These are phyloP conservation scores for Drosophila albomicans DNA, from an alignment of 1,140 invertebrate species.

Conservation along the genomic window DNA sequence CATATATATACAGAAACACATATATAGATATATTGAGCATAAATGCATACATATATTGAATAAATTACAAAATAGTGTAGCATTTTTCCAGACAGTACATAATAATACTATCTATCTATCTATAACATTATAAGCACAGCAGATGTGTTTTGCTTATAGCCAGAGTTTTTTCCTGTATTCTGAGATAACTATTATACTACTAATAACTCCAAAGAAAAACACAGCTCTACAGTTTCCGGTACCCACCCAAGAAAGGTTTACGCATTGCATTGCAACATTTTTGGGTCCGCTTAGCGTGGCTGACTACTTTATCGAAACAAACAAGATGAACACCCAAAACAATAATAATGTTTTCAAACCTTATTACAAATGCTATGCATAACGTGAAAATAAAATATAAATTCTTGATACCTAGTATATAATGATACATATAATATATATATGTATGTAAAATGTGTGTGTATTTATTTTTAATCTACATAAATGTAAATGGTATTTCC, in stretches of 20 bases:
- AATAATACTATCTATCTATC: slow-evolving; percentile 25
- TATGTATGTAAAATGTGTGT: slow-evolving; percentile 75
- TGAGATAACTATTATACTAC: slow-evolving; percentile 14
- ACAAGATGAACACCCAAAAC: slow-evolving; percentile 23
- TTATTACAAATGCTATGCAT: slow-evolving; percentile 71
- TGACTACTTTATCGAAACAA: slow-evolving; percentile 19
- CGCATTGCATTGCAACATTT: slow-evolving; percentile 17
- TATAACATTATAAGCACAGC: slow-evolving; percentile 19
- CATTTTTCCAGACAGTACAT: slow-evolving; percentile 48
- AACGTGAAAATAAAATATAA: slow-evolving; percentile 53
- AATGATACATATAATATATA: slow-evolving; percentile 55
- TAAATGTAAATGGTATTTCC: slow-evolving; percentile 80
- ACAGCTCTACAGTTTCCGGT: slow-evolving; percentile 38
- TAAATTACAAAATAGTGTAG: slow-evolving; percentile 55
- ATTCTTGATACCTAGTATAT: slow-evolving; percentile 75
- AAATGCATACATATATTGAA: slow-evolving; percentile 29
- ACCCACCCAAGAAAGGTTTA: slow-evolving; percentile 33
- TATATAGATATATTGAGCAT: slow-evolving; percentile 27
- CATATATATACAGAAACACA: slow-evolving; percentile 30
- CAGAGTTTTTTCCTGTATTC: slow-evolving; percentile 38
- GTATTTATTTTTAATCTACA: slow-evolving; percentile 79
- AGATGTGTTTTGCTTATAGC: slow-evolving; percentile 56
- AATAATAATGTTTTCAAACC: slow-evolving; percentile 62
- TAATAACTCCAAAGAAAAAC: slow-evolving; percentile 1
- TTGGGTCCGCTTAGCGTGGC: slow-evolving; percentile 29